Conservation (phyloP, 2,888 invertebrate species). For the Pachydiplax longipennis region DNA sequence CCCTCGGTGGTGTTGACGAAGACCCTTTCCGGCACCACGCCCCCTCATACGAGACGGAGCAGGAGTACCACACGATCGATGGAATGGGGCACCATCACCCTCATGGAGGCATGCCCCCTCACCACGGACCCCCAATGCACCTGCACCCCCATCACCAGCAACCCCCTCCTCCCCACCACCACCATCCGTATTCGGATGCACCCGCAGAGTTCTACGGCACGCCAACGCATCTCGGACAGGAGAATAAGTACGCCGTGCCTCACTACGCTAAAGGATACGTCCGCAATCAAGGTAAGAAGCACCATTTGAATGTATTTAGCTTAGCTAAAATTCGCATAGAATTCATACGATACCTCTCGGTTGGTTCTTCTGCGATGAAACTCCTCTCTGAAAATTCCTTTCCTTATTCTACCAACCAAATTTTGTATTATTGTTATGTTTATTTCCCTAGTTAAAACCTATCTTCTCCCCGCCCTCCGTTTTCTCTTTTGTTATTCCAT, state of each 20-base stretch:
- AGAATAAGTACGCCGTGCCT: conserved; percentile 74
- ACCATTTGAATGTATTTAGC: too few relatives aligned
- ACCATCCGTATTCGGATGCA: conserved; percentile 70
- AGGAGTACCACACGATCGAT: conserved; percentile 66
- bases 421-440: too few relatives aligned
- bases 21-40: conserved; percentile 27
- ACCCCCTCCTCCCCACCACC: conserved; percentile 61
- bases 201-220: conserved; percentile 79
- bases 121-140: conserved; percentile 55
- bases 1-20: conserved; percentile 4
- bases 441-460: too few relatives aligned
- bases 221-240: conserved; percentile 61
- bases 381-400: neutral
- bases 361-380: neutral
- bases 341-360: too few relatives aligned
- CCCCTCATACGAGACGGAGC: conserved; percentile 63
- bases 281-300: conserved; percentile 55
- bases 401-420: too few relatives aligned
- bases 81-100: conserved; percentile 54
- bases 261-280: conserved; percentile 75
- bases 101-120: conserved; percentile 56
- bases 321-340: too few relatives aligned
- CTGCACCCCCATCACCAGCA: conserved; percentile 58
- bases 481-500: too few relatives aligned
- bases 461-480: too few relatives aligned